Conservation (phyloP, 2,113 vertebrate species). For the Catharus bicknelli region DNA sequence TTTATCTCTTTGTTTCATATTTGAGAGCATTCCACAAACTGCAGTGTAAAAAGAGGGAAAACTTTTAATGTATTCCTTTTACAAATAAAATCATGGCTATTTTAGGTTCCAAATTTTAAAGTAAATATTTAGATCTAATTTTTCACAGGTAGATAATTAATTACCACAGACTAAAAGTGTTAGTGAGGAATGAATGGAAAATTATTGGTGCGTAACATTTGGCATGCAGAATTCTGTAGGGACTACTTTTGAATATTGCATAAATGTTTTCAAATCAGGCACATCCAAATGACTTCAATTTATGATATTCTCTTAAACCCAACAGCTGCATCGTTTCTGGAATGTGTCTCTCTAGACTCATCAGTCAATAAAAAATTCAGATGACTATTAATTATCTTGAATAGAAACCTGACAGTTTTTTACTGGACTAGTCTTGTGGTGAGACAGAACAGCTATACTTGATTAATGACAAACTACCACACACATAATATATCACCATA, state of each 20-base stretch:
- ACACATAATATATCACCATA: not conserved
- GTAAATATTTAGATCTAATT: conserved; percentile 11
- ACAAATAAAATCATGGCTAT: not conserved
- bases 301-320: conserved; percentile 76
- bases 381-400: conserved; percentile 81
- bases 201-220: conserved; percentile 64
- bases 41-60: not conserved
- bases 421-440: not conserved
- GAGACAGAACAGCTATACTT: not conserved
- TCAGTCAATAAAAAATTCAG: conserved; percentile 70
- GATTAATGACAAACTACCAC: not conserved
- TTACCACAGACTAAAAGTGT: conserved; percentile 25
- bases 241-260: conserved; percentile 58
- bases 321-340: conserved; percentile 80
- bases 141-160: conserved; percentile 41
- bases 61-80: not conserved
- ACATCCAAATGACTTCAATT: conserved; percentile 65
- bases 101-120: conserved; percentile 4
- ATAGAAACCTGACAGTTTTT: conserved; percentile 72
- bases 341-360: conserved; percentile 77
- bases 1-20: not conserved
- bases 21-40: not conserved
- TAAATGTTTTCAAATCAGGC: conserved; percentile 55
- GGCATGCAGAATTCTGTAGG: conserved; percentile 59
- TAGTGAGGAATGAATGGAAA: conserved; percentile 10